Base-by-base conservation (phyloP, 1,140 invertebrate genomes). In the Bacillus rossius region DNA sequence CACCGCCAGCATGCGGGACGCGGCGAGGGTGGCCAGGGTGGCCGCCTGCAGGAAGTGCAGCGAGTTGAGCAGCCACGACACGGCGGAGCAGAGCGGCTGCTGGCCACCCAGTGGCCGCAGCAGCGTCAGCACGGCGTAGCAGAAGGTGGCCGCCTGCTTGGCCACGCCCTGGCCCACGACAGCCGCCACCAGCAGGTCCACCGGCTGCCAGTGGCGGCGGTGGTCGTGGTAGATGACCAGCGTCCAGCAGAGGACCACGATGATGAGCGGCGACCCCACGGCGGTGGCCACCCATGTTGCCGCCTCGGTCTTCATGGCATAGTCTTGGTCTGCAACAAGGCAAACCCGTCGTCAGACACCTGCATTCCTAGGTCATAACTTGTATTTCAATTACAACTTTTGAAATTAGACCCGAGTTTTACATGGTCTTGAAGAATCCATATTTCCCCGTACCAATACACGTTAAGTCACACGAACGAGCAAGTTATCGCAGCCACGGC, bases 151-250 rank as follows among this genome's bases (percentile, higher is more conserved):
- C 3, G 75, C 61, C 40, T 80, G 76, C 61, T 76, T 73, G 7
- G 74, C 69, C 29, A 81, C 66, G 38, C 79, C 75, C 61, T 78
- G 68, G 0, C 70, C 63, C 47, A 78, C 66, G 3, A 81, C 64
- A 14, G 77, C 76, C 14, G 80, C 72, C 14, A 81, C 67, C 34
- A 83, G 76, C 19, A 81, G 71, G 53, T 83, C 81, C 59, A 81
- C 74, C n/a, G 76, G 76, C 19, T 79, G 67, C 71, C 81, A 75
- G 20, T 73, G 68, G 0, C 72, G 66, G 14, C 79, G 73, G 60
- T 80, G 78, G 38, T 75, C 77, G 66, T 80, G 78, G 66, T 81
- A 72, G 49, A 79, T 76, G 60, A 78, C 66, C 17, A 77, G 68
- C 0, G 72, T 72, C 77, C 77, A 79, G 20, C 72, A 73, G n/a